These are phyloP conservation scores for Remorina albescens DNA, from an alignment of 2,797 vertebrate genomes.

Conservation along the genomic window DNA sequence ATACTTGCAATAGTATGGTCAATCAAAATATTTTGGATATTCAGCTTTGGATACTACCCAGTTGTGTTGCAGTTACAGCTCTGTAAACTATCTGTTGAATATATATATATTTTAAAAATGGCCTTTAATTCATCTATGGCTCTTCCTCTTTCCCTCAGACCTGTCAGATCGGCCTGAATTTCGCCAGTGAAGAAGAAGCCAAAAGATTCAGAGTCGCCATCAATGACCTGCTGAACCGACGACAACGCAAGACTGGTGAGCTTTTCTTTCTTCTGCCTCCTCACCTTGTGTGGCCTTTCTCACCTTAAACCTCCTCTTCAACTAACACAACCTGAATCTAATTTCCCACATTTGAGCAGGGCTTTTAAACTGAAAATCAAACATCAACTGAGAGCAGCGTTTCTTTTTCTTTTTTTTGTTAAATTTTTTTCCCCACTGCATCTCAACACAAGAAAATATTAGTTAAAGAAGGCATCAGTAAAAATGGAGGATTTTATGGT, in stretches of 20 bases:
- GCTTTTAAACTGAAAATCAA: neutral
- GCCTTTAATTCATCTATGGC: neutral
- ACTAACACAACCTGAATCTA: conserved; percentile 21
- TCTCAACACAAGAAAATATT: neutral
- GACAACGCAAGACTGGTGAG: conserved; percentile 94
- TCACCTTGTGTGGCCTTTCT: neutral
- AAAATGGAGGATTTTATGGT: neutral
- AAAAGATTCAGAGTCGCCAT: conserved; percentile 91
- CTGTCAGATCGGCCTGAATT: conserved; percentile 97
- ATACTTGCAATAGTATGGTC: no score
- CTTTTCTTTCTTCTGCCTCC: conserved; percentile 1
- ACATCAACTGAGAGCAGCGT: no score
- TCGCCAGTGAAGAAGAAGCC: conserved; percentile 97
- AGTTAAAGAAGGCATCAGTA: neutral
- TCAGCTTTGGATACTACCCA: no score
- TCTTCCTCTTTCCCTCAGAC: conserved; percentile 75
- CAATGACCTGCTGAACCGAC: conserved; percentile 90
- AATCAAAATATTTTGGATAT: no score
- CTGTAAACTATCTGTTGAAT: neutral
- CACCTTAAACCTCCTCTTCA: neutral
- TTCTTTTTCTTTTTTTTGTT: no score
- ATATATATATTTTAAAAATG: neutral
- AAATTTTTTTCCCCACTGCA: no score
- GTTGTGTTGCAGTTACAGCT: neutral
- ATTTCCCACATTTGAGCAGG: conserved; percentile 11